Evolutionary conservation across 2,888 invertebrate genomes (phyloP), one percentile per base, ranked within the genome.

Genomic region (Troglohyphantes excavatus): DNA sequence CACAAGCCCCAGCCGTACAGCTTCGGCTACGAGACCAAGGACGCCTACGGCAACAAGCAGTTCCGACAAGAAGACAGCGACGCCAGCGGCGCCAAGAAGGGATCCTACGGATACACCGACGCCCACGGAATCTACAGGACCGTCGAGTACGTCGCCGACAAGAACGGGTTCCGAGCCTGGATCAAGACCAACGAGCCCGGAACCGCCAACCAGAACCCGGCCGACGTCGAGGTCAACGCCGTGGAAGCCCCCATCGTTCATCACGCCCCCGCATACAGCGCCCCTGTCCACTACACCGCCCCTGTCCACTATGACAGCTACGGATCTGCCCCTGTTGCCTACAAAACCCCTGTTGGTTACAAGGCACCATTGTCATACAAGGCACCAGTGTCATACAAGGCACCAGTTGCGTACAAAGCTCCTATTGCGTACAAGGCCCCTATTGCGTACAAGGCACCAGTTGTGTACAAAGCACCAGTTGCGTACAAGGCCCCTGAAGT

Each of bases 181-280:
- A 91, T 91, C 72, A 90, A 91, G 65, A 91, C 91, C 43, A 91
- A 91, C 75, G 91, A 91, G 33, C 91, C 91, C 17, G 91, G 91
- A 21, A 91, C 91, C 23, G 83, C 90, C 72, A 90, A 90, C 67
- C 90, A 90, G 43, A 85, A 90, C 70, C 90, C 90, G 2, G 90
- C 90, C 9, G 90, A 90, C 59, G 90, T 90, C 13, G 85, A 90
- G 3, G 79, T 90, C 27, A 90, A 90, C n/a, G 90, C 90, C 0
- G 79, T 90, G 21, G 90, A 90, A 59, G 13, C 90, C 26, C 90
- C 90, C 3, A 75, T 90, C 19, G 84, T 85, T 59, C 90, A 90
- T 26, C 85, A 84, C 33, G 84, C 90, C 19, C 85, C 90, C n/a
- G 84, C 84, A 9, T 84, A 85, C 84, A 90, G 90, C 53, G 65